Evolutionary conservation across 2,888 invertebrate genomes (phyloP).

Genomic region (Noctua fimbriata): DNA sequence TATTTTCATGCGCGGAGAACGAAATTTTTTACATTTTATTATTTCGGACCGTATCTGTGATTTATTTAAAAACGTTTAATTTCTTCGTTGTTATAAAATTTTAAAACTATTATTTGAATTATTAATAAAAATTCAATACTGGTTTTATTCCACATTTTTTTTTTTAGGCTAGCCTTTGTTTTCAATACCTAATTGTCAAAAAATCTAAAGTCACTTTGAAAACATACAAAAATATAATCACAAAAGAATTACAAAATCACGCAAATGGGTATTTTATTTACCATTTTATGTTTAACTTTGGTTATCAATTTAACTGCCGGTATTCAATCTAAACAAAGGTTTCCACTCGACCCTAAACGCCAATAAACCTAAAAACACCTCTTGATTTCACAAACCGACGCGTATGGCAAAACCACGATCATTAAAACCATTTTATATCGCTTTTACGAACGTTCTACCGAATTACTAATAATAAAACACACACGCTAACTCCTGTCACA

Average conservation of each 20-base stretch:
- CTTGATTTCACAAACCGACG: conserved; percentile 85
- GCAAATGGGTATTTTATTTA: conserved; percentile 63
- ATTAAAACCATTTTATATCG: conserved; percentile 83
- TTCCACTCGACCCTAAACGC: conserved; percentile 85
- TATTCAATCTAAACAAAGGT: conserved; percentile 85
- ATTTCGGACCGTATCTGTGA: neutral
- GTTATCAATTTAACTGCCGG: conserved; percentile 81
- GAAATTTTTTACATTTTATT: neutral
- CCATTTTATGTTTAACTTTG: conserved; percentile 67
- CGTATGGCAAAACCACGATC: conserved; percentile 86
- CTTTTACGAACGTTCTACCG: conserved; percentile 81
- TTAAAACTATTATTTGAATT: neutral
- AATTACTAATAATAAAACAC: conserved; percentile 87
- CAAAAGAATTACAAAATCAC: conserved; percentile 68
- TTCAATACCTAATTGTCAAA: neutral
- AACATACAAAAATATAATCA: conserved; percentile 50
- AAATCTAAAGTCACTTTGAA: conserved; percentile 34
- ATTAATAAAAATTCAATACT: neutral
- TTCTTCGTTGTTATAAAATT: neutral
- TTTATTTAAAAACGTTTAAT: neutral
- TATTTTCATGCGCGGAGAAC: neutral
- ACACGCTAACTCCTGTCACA: conserved; percentile 83
- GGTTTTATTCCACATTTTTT: neutral
- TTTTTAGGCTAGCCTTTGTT: neutral
- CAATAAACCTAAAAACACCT: conserved; percentile 89